These are phyloP conservation scores for Onychorhynchus coronatus DNA, from an alignment of 2,113 vertebrate genomes.

Conservation along the genomic window DNA sequence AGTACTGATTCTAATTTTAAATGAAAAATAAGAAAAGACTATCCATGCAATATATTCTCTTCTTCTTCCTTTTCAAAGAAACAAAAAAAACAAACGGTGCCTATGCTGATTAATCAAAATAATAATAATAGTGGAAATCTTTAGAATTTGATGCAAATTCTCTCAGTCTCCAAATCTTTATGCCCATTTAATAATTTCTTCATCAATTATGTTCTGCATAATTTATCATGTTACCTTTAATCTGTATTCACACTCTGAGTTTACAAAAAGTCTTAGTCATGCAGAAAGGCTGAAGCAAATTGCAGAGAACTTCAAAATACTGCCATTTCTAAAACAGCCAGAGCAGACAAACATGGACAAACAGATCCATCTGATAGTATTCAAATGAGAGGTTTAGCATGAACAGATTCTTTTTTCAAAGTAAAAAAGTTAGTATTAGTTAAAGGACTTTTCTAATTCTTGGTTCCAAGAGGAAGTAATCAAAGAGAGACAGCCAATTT, in stretches of 20 bases:
- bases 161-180: not conserved
- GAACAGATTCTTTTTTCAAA: not conserved
- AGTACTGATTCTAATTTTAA: not conserved
- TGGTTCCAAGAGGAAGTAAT: not conserved
- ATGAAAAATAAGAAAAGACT: not conserved
- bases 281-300: not conserved
- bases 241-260: not conserved
- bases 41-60: not conserved
- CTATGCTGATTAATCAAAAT: not conserved
- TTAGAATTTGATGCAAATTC: not conserved
- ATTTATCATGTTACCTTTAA: not conserved
- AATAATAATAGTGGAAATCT: not conserved
- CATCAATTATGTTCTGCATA: not conserved
- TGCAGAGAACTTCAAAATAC: not conserved
- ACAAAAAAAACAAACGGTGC: not conserved
- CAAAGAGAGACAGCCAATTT: not conserved
- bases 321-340: not conserved
- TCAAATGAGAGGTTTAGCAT: not conserved
- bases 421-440: not conserved
- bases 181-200: conserved; percentile 13
- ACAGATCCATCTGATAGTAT: not conserved
- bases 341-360: not conserved
- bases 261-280: not conserved
- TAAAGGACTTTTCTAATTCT: not conserved
- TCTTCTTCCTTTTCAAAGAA: not conserved